Base-by-base conservation (phyloP, 2,888 invertebrate genomes). In the Malachius bipustulatus region DNA sequence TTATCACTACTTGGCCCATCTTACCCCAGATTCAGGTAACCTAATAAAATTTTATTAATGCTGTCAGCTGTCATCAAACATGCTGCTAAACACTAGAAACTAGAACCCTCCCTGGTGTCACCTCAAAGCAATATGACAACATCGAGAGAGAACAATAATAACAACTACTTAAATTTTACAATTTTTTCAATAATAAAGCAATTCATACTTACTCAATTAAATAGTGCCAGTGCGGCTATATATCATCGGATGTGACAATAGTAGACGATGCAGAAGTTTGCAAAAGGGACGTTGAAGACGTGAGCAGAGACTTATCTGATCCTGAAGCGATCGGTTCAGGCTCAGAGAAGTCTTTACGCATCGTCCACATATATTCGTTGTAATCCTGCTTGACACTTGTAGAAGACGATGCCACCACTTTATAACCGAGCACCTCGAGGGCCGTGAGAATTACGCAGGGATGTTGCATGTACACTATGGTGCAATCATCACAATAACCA, bases 331-430 rank as follows among this genome's bases (percentile, higher is more conserved):
- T 69, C 14, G 85, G 85, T 60, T 88, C 87, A 36, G 84, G 85
- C 53, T 82, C 82, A 27, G 76, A 69, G 60, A 87, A 87, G 51
- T 87, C 85, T 60, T 83, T 84, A 68, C 85, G 77, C 82, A 88
- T 83, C 63, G 88, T 89, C 88, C 88, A 88, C 82, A 87, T 85
- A 53, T 87, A 87, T 59, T 88, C 87, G 69, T 84, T 84, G 57
- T 84, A 83, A 58, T 85, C 84, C 63, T 84, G 84, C 60, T 84
- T 84, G 14, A 85, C 82, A 42, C 82, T 78, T 34, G 84, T 83
- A 36, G 83, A 83, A 42, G 85, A 84, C 10, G 85, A 85, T 37
- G 87, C 84, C 32, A 88, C 84, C 36, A 88, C 85, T 65, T 82
- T 82, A 63, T 87, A 89, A 32, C 87, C 87, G 48, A 89, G 70